Percentiles rank a stretch among this genome's conserved stretches.
These are phyloP conservation scores for Cantharis flavilabris DNA, from an alignment of 2,888 invertebrate genomes.

Conservation along the genomic window DNA sequence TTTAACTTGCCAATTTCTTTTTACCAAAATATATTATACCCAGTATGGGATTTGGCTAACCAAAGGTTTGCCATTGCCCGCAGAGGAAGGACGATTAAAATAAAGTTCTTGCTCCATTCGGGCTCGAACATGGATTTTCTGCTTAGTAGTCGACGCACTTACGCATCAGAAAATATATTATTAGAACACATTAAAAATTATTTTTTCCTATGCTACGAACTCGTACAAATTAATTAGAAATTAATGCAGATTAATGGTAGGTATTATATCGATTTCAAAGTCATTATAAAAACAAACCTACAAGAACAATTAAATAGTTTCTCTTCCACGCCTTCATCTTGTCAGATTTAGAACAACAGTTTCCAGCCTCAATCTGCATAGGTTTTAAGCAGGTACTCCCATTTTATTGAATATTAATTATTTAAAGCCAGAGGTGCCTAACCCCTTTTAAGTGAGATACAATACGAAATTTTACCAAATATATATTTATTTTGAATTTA, in stretches of 20 bases:
- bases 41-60: no score
- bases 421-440: not conserved
- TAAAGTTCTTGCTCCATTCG: no score
- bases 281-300: not conserved
- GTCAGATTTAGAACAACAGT: not conserved
- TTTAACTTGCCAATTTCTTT: no score
- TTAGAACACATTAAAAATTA: no score
- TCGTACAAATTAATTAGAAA: no score
- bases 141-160: no score
- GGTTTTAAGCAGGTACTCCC: not conserved
- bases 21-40: no score
- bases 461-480: not conserved
- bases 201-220: no score
- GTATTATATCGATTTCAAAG: not conserved
- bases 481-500: not conserved
- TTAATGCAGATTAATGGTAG: not conserved
- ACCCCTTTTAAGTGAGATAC: not conserved
- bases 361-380: not conserved
- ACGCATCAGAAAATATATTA: no score
- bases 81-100: no score
- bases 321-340: not conserved
- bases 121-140: no score
- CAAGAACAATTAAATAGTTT: not conserved
- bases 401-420: not conserved
- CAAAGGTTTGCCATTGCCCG: no score